Evolutionary conservation across 1,140 invertebrate genomes (phyloP).

Genomic region (Harpegnathos saltator): DNA sequence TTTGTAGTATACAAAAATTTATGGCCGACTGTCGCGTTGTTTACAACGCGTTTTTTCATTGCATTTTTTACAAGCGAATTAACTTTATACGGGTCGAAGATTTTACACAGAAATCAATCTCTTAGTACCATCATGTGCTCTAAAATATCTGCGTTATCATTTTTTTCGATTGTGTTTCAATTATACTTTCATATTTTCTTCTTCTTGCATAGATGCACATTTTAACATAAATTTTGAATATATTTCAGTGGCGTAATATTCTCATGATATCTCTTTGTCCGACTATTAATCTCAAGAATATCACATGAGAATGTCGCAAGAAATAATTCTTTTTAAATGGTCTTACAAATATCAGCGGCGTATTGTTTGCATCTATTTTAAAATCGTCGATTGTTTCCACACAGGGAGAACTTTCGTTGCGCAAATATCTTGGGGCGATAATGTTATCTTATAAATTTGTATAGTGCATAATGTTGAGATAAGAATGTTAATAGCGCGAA

Average conservation of each 20-base stretch:
- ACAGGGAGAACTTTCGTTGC: neutral
- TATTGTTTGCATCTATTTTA: slow-evolving; percentile 2
- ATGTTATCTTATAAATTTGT: slow-evolving; percentile 34
- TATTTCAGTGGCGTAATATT: neutral
- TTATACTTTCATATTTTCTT: slow-evolving; percentile 4
- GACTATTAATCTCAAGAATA: neutral
- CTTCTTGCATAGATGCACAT: neutral
- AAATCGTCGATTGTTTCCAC: neutral
- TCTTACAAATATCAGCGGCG: neutral
- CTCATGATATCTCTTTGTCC: neutral
- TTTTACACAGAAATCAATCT: neutral
- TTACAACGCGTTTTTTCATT: slow-evolving; percentile 25
- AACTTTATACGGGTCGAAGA: slow-evolving; percentile 38
- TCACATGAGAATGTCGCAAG: neutral
- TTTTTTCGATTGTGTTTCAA: slow-evolving; percentile 8
- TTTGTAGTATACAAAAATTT: slow-evolving; percentile 51
- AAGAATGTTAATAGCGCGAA: slow-evolving; percentile 43
- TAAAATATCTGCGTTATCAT: slow-evolving; percentile 33
- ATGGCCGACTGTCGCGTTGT: neutral
- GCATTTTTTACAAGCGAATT: slow-evolving; percentile 61
- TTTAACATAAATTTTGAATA: neutral
- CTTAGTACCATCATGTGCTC: slow-evolving; percentile 21
- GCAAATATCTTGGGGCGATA: slow-evolving; percentile 35
- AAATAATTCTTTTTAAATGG: neutral
- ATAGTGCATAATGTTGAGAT: slow-evolving; percentile 1